Evolutionary conservation across 2,888 invertebrate genomes (phyloP), one percentile per base, ranked within the genome.

Genomic region (Malthinus flaveolus): DNA sequence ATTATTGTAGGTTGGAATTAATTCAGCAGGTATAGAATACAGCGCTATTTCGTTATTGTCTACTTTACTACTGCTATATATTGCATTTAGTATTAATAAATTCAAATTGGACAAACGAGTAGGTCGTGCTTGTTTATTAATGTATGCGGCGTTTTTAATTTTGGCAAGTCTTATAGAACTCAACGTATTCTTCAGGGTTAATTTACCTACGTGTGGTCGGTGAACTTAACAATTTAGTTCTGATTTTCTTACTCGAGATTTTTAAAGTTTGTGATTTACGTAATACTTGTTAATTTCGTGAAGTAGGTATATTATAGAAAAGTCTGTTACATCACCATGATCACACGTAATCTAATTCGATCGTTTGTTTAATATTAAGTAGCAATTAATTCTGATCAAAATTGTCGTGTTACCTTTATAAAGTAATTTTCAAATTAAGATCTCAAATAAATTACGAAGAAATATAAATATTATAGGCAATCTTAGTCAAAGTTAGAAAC

Each of bases 111-210:
- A 93, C 77, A 89, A 87, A 73, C 88, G 88, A 72, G 92, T 95
- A 57, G 95, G 95, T 59, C 84, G 88, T 54, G 88, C 91, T 53
- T 93, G 93, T 72, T 83, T 95, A 63, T 83, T 90, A 64, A 92
- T 93, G 87, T 95, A 96, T 80, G 88, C 89, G 60, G 86, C 91
- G 69, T 95, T 95, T 77, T 85, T 95, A 63, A 86, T 93, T 51
- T 83, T 95, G 66, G 93, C 95, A 52, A 93, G 92, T 64, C 84
- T 95, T 69, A 95, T 94, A 73, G 95, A 95, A 82, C 85, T 95
- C 72, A 95, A 95, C 79, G 91, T 93, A 65, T 95, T 95, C 87
- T 94, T 93, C 83, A 88, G 87, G 71, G 92, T 95, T 70, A 95
- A 94, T 81, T 83, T 91, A 69, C 93, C 93, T 68, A 91, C 93